A percentile compares a stretch with the other conserved stretches of the same genome.
Conservation (phyloP, 1,140 invertebrate genomes). For the Neotoxoptera formosana region DNA sequence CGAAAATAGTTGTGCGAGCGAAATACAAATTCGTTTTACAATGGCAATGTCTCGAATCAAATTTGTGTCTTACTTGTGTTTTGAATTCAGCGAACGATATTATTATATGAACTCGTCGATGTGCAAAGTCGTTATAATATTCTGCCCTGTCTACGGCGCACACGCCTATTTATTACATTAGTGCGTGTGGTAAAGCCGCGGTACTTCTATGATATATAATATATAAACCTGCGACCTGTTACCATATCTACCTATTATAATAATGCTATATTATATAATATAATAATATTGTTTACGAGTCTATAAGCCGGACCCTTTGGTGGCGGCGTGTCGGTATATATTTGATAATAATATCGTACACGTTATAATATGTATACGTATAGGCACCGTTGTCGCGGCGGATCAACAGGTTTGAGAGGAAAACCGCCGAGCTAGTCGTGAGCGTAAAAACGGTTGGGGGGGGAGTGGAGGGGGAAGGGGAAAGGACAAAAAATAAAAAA, state of each 20-base stretch:
- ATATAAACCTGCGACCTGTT: neutral
- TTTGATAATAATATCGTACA: neutral
- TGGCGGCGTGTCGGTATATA: neutral
- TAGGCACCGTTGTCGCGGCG: neutral
- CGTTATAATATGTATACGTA: neutral
- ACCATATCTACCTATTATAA: neutral
- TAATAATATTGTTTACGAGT: neutral
- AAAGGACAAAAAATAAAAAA: neutral
- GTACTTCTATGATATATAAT: too few species aligned
- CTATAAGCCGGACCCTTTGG: neutral
- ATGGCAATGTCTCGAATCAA: neutral
- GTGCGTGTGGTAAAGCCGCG: too few species aligned
- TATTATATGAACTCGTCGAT: neutral
- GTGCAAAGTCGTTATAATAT: neutral
- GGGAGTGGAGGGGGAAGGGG: neutral
- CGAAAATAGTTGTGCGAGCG: neutral
- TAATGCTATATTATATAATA: too few species aligned
- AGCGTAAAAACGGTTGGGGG: neutral
- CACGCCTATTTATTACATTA: neutral
- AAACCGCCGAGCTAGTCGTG: neutral
- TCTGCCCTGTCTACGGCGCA: neutral
- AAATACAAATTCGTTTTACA: neutral
- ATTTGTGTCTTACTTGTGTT: neutral
- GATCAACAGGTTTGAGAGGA: conserved; percentile 47
- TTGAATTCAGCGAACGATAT: neutral